A percentile compares a stretch with the other conserved stretches of the same genome.
phyloP scores from a whole-genome alignment of 2,113 vertebrate species.

The Terrapene triunguis region DNA sequence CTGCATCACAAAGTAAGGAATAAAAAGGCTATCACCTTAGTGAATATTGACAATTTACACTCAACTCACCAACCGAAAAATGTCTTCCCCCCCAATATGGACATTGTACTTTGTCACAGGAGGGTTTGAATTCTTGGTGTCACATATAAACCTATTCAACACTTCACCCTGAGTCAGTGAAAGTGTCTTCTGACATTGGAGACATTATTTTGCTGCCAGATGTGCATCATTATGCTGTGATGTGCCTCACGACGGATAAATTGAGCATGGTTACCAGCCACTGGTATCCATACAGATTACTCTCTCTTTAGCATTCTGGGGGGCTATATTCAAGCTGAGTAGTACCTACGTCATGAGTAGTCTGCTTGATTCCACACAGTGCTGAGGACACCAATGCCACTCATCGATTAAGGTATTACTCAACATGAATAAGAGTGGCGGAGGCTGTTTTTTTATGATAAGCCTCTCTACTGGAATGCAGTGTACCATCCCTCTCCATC shows the following conservation, averaged over 20 bases:
- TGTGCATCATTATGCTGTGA: neutral
- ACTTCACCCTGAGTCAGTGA: rapidly evolving
- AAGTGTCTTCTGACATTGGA: neutral
- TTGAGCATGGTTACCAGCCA: neutral
- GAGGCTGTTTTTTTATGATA: neutral
- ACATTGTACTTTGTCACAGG: slow-evolving; percentile 13
- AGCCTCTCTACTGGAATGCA: neutral
- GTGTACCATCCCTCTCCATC: neutral
- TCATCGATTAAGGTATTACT: neutral
- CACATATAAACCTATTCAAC: neutral
- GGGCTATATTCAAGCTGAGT: neutral
- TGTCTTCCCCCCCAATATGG: slow-evolving; percentile 24
- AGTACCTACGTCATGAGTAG: rapidly evolving
- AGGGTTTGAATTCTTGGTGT: slow-evolving; percentile 25
- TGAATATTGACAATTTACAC: slow-evolving; percentile 61
- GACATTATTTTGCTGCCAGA: neutral
- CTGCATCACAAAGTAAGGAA: slow-evolving; percentile 27
- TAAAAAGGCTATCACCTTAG: slow-evolving; percentile 47
- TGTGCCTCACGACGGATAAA: neutral
- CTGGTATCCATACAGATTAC: neutral
- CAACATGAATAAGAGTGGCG: neutral
- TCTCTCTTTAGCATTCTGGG: neutral
- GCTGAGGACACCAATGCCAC: neutral
- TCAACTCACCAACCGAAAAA: slow-evolving; percentile 24
- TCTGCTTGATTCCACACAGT: neutral